These are phyloP conservation scores for Platorchestia sp. DNA, from an alignment of 1,140 invertebrate genomes.

Conservation along the genomic window DNA sequence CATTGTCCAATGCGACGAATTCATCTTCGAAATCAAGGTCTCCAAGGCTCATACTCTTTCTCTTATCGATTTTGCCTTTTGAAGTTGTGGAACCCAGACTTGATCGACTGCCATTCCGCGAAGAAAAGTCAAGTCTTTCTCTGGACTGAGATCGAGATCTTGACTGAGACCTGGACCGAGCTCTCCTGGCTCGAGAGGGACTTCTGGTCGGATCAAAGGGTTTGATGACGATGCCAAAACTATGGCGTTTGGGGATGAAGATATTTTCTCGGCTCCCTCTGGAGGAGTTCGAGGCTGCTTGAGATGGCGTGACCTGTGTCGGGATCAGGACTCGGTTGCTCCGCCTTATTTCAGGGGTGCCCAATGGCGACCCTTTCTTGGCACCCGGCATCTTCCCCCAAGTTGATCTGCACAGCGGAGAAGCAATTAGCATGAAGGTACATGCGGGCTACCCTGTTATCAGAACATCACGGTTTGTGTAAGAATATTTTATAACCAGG, in stretches of 20 bases:
- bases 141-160: constrained; percentile 14
- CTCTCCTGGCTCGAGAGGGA: constrained; percentile 5
- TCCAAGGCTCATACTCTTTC: constrained; percentile 23
- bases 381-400: background rate
- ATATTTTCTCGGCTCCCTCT: background rate
- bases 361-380: background rate
- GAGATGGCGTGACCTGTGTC: background rate
- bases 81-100: constrained; percentile 1
- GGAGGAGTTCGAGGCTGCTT: background rate
- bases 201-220: background rate
- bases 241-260: background rate
- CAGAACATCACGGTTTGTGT: no score
- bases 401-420: background rate
- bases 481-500: no score
- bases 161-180: background rate
- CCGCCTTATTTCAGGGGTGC: background rate
- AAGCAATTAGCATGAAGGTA: background rate
- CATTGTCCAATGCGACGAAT: constrained; percentile 9
- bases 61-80: background rate
- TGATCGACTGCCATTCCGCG: constrained; percentile 16
- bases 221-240: constrained; percentile 35
- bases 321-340: constrained; percentile 37
- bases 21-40: constrained; percentile 30
- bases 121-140: background rate
- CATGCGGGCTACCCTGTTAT: no score